Base-by-base conservation (phyloP, 2,888 invertebrate genomes). In the Teinopalpus imperialis region DNA sequence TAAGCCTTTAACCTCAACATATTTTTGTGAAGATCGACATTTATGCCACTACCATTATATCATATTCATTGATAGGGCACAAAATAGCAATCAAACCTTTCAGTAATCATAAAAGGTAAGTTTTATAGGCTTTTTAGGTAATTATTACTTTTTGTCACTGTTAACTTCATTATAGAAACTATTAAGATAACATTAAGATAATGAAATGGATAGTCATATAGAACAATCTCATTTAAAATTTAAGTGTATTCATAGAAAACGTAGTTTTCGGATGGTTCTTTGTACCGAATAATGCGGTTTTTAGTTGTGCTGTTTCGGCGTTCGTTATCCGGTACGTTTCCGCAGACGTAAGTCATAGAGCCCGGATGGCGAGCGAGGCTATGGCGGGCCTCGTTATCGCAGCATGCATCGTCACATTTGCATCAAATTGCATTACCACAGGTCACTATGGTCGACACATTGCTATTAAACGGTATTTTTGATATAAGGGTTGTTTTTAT, bases 341-440 rank as follows among this genome's bases (percentile, higher is more conserved):
- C 64, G 61, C 56, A 56, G 31, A 46, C 59, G 65, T 64, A 65
- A 72, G 61, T 62, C 59, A 62, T 63, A 55, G 50, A 50, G 49
- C 47, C 48, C 40, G 43, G 49, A 43, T 55, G 46, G 41, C 52
- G 54, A 48, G 52, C 23, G 18, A 29, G 9, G 26, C 61, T 56
- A 55, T 56, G 50, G 5, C 39, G 63, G 54, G 57, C 57, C 54
- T 58, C 62, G 56, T 64, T 74, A 71, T 74, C 69, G 63, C 55
- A 56, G 64, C 45, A 39, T 40, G 46, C 66, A 74, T 74, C 74
- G 62, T 57, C 62, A 64, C 70, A 82, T 83, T 82, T 78, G 72
- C 74, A 83, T 83, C 67, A 69, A 76, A 81, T 80, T 81, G 74
- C 75, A 74, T 72, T 67, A 66, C 57, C 49, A 46, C 48, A 48